phyloP scores from a whole-genome alignment of 2,113 vertebrate species.

The Leucopsar rothschildi region DNA sequence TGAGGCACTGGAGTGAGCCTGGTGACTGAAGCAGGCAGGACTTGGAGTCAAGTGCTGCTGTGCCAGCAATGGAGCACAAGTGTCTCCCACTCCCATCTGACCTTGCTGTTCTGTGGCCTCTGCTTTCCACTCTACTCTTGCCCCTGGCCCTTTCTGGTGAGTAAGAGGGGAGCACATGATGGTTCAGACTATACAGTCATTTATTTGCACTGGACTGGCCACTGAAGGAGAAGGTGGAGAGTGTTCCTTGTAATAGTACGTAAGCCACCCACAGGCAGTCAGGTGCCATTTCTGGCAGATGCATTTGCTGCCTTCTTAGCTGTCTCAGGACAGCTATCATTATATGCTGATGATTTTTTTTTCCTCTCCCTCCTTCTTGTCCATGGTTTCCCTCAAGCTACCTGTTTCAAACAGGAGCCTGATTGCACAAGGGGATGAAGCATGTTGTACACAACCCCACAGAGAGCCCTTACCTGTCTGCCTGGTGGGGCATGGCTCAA shows the following conservation, averaged over 20 bases:
- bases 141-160: not conserved
- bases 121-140: not conserved
- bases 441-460: not conserved
- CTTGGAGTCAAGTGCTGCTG: not conserved
- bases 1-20: slow-evolving; percentile 39
- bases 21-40: not conserved
- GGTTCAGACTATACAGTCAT: not conserved
- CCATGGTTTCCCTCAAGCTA: not conserved
- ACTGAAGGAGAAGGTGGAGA: not conserved
- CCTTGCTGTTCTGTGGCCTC: slow-evolving; percentile 19
- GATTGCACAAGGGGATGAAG: not conserved
- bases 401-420: not conserved
- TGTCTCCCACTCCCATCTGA: not conserved
- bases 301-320: not conserved
- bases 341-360: not conserved
- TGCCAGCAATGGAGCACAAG: not conserved
- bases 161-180: not conserved
- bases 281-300: not conserved
- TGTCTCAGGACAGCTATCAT: not conserved
- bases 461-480: not conserved
- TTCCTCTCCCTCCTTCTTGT: not conserved
- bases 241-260: not conserved
- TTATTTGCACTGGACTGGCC: not conserved
- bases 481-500: not conserved
- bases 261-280: not conserved